Evolutionary conservation across 2,797 vertebrate species (phyloP).

Genomic region (Acipenser ruthenus): DNA sequence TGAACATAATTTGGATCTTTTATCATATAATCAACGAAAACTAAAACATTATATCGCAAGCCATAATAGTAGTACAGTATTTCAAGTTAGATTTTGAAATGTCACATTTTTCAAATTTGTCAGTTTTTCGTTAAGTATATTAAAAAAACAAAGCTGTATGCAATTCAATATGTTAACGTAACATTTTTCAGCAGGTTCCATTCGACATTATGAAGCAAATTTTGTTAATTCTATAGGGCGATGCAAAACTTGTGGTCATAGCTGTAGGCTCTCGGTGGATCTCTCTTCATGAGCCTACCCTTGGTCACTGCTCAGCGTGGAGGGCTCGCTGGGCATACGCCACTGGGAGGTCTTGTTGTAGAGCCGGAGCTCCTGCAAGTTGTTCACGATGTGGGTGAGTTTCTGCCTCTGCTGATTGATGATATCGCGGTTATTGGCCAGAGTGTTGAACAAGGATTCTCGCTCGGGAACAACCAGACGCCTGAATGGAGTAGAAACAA

Average conservation of each 20-base stretch:
- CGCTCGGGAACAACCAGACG: conserved; percentile 80
- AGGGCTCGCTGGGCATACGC: conserved; percentile 32
- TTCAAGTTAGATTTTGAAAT: too few relatives aligned
- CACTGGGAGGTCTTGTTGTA: conserved; percentile 70
- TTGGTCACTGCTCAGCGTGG: conserved; percentile 29
- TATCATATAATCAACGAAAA: too few relatives aligned
- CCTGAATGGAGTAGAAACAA: conserved; percentile 41
- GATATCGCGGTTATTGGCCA: conserved; percentile 87
- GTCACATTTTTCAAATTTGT: too few relatives aligned
- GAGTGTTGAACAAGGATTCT: conserved; percentile 81
- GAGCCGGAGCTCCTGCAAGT: conserved; percentile 75
- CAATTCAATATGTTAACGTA: too few relatives aligned
- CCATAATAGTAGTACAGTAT: too few relatives aligned
- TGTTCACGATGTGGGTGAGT: conserved; percentile 68
- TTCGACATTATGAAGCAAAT: too few relatives aligned
- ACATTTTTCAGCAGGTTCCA: too few relatives aligned
- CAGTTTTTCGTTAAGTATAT: too few relatives aligned
- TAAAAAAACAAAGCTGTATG: too few relatives aligned
- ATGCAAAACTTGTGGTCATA: too few relatives aligned
- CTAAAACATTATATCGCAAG: too few relatives aligned
- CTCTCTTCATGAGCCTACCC: conserved; percentile 38
- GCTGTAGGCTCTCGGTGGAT: not conserved
- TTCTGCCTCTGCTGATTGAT: conserved; percentile 88
- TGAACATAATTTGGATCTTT: not conserved
- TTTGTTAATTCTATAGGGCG: too few relatives aligned